A percentile compares a stretch with the other conserved stretches of the same genome.
Evolutionary conservation across 2,113 vertebrate genomes (phyloP).

Genomic region (Microcebus griseorufus): DNA sequence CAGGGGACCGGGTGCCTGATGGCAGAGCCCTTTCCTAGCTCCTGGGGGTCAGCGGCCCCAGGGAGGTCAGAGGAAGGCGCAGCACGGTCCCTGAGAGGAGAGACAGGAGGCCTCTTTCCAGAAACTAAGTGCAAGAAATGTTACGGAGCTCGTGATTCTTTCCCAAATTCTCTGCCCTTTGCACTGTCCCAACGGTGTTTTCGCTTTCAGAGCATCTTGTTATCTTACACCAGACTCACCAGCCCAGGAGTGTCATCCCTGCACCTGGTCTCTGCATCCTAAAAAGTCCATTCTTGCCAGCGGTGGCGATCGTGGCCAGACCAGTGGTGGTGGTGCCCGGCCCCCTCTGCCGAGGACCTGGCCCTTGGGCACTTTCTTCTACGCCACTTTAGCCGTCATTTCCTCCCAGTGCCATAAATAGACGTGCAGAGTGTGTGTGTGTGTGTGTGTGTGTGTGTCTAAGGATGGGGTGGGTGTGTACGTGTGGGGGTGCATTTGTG

Average conservation of each 20-base stretch:
- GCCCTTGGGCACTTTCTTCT: not conserved
- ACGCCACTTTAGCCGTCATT: fast-evolving
- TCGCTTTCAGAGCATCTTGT: not conserved
- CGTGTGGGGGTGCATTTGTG: too few species aligned
- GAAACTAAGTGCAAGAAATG: not conserved
- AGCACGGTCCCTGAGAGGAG: not conserved
- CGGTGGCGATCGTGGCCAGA: not conserved
- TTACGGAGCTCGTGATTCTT: too few species aligned
- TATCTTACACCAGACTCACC: not conserved
- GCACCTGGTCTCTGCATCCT: not conserved
- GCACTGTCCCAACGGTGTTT: fast-evolving
- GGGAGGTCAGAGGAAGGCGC: not conserved
- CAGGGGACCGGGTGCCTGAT: fast-evolving
- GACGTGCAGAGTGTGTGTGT: not conserved
- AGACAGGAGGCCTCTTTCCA: not conserved
- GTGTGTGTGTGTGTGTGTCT: not conserved
- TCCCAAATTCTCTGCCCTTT: not conserved
- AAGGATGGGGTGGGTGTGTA: not conserved
- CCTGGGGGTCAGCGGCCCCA: not conserved
- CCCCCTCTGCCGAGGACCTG: not conserved
- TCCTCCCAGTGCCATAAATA: not conserved
- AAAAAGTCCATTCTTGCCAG: fast-evolving
- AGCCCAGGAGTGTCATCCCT: not conserved
- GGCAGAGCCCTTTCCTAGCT: not conserved
- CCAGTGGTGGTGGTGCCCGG: fast-evolving